phyloP scores from a whole-genome alignment of 2,888 invertebrate species.

The Strigamia transsilvanica region DNA sequence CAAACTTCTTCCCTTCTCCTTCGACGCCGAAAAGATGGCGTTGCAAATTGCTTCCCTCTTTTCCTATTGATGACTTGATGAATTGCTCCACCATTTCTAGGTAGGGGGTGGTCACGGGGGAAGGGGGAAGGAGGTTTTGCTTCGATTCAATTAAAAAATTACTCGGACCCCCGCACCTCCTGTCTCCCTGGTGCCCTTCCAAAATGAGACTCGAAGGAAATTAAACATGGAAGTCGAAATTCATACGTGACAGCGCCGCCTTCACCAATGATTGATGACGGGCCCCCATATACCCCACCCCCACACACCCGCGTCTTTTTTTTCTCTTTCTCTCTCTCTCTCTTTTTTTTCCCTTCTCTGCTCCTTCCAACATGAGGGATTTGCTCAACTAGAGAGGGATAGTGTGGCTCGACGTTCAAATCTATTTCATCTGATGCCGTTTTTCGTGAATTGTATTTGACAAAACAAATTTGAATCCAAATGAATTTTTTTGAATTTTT shows the following conservation, averaged over 20 bases:
- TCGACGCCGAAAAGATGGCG: constrained; percentile 33
- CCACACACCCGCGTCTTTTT: constrained; percentile 32
- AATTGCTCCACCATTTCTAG: constrained; percentile 3
- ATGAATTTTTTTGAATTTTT: constrained; percentile 2
- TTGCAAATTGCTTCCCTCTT: constrained; percentile 33
- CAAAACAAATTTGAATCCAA: constrained; percentile 37
- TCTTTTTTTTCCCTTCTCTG: background rate
- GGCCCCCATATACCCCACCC: constrained; percentile 38
- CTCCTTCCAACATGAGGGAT: constrained; percentile 26
- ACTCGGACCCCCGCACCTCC: constrained; percentile 28
- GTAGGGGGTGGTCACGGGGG: constrained; percentile 33
- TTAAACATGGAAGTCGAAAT: constrained; percentile 53
- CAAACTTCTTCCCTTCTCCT: background rate
- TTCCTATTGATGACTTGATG: constrained; percentile 31
- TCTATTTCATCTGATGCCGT: constrained; percentile 36
- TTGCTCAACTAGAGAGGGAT: constrained; percentile 31
- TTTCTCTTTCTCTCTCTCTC: background rate
- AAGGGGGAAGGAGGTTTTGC: background rate
- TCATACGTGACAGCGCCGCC: constrained; percentile 53
- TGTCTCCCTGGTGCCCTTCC: constrained; percentile 50
- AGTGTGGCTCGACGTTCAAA: constrained; percentile 28
- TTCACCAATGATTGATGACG: constrained; percentile 54
- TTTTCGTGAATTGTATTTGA: constrained; percentile 22
- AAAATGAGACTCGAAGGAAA: constrained; percentile 54
- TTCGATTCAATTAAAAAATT: constrained; percentile 54